Evolutionary conservation across 1,140 invertebrate genomes (phyloP).

Genomic region (Nasonia giraulti): DNA sequence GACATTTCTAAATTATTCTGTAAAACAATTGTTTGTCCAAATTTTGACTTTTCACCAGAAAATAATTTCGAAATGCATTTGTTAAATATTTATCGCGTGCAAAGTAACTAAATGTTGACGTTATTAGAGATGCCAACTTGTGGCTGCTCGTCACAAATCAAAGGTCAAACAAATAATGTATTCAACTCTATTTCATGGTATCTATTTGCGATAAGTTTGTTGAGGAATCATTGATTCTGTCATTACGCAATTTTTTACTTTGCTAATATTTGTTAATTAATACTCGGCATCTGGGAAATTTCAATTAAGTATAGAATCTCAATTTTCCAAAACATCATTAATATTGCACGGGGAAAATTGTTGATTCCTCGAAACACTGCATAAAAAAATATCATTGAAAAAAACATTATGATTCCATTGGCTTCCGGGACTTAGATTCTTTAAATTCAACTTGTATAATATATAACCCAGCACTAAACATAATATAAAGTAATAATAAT

Average conservation of each 20-base stretch:
- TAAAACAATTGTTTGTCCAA: not conserved
- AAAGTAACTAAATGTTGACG: slow-evolving; percentile 23
- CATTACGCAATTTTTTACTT: not conserved
- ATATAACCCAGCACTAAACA: not conserved
- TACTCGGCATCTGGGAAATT: not conserved
- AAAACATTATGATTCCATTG: not conserved
- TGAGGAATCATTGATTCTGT: slow-evolving; percentile 24
- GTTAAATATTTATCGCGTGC: too few species aligned
- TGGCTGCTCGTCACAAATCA: slow-evolving; percentile 28
- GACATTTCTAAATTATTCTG: too few species aligned
- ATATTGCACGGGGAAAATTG: too few species aligned
- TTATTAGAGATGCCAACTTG: not conserved
- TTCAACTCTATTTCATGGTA: slow-evolving; percentile 43
- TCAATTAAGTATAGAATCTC: not conserved
- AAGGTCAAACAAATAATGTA: slow-evolving; percentile 47
- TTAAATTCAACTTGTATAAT: too few species aligned
- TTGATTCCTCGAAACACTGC: too few species aligned
- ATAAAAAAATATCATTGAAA: too few species aligned
- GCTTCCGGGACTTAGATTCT: too few species aligned
- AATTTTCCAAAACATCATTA: not conserved
- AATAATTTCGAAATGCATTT: too few species aligned
- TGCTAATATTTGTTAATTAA: not conserved
- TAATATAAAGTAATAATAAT: slow-evolving; percentile 16
- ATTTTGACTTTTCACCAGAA: not conserved
- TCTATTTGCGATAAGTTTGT: slow-evolving; percentile 34